A percentile compares a stretch with the other conserved stretches of the same genome.
phyloP scores from a whole-genome alignment of 2,797 vertebrate genomes.

The Jordanella pulchra region DNA sequence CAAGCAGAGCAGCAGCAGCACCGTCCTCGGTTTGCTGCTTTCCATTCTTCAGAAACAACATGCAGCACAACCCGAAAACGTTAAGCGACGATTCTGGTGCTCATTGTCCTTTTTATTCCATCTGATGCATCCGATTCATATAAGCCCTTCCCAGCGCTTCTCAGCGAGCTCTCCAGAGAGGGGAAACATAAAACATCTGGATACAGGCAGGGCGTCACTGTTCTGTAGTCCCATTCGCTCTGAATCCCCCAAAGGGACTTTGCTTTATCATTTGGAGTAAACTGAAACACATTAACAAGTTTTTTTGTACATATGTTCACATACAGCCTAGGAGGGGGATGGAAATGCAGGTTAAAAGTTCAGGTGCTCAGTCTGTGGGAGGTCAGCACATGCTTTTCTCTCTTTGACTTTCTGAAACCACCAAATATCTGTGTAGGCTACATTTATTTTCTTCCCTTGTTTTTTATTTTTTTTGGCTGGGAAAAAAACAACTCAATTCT shows the following conservation, averaged over 20 bases:
- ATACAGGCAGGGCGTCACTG: constrained; percentile 67
- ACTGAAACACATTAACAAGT: constrained; percentile 10
- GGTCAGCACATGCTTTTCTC: constrained; percentile 28
- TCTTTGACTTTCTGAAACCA: constrained; percentile 12
- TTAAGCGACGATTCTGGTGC: constrained; percentile 11
- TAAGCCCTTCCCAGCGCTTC: constrained; percentile 14
- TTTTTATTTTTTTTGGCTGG: constrained; percentile 20
- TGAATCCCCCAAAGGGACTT: constrained; percentile 28
- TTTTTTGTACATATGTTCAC: constrained; percentile 4
- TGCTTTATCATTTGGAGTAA: constrained; percentile 6
- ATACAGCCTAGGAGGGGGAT: neutral
- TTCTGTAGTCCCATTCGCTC: constrained; percentile 43
- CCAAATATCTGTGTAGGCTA: constrained; percentile 10
- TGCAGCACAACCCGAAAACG: constrained; percentile 10
- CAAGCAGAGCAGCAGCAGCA: constrained; percentile 57
- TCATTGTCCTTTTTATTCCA: constrained; percentile 1
- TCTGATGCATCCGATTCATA: constrained; percentile 10
- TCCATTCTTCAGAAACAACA: constrained; percentile 59
- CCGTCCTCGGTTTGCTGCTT: constrained; percentile 42
- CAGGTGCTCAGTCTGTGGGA: constrained; percentile 56
- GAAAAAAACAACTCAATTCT: constrained; percentile 37
- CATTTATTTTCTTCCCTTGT: constrained; percentile 35
- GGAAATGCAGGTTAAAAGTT: constrained; percentile 16
- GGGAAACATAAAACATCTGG: constrained; percentile 80
- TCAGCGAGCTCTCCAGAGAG: constrained; percentile 32